Evolutionary conservation across 2,888 invertebrate species (phyloP).

Genomic region (Agrochola macilenta): DNA sequence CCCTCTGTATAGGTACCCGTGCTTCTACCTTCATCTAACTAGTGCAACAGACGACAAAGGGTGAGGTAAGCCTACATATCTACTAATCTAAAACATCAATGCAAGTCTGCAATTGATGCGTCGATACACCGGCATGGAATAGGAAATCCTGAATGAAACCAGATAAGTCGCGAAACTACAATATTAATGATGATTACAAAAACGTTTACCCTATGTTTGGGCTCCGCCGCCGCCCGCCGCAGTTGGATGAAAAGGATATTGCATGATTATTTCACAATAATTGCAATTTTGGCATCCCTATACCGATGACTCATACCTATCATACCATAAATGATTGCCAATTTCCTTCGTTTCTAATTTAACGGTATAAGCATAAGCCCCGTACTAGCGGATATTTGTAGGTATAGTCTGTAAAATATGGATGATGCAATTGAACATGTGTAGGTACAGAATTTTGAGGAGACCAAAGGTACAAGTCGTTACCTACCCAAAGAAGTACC

Average conservation of each 20-base stretch:
- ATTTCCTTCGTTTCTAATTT: conserved; percentile 11
- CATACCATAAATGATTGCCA: not conserved
- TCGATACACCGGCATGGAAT: not conserved
- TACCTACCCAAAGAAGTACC: not conserved
- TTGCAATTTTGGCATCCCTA: not conserved
- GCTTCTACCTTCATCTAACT: not conserved
- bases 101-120: conserved; percentile 6
- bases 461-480: not conserved
- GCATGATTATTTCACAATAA: conserved; percentile 40
- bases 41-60: conserved; percentile 35
- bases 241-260: not conserved
- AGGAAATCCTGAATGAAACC: no score
- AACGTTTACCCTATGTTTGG: not conserved
- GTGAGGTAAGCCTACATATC: not conserved
- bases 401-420: not conserved
- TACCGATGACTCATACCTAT: conserved; percentile 6
- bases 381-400: not conserved
- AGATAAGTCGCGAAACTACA: no score
- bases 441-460: not conserved
- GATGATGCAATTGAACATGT: conserved; percentile 28
- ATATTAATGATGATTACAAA: no score
- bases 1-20: not conserved
- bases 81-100: no score
- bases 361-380: not conserved
- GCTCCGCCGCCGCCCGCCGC: not conserved